A percentile compares a stretch with the other conserved stretches of the same genome.
These are phyloP conservation scores for Orchesella flavescens DNA, from an alignment of 2,888 invertebrate species.

Conservation along the genomic window DNA sequence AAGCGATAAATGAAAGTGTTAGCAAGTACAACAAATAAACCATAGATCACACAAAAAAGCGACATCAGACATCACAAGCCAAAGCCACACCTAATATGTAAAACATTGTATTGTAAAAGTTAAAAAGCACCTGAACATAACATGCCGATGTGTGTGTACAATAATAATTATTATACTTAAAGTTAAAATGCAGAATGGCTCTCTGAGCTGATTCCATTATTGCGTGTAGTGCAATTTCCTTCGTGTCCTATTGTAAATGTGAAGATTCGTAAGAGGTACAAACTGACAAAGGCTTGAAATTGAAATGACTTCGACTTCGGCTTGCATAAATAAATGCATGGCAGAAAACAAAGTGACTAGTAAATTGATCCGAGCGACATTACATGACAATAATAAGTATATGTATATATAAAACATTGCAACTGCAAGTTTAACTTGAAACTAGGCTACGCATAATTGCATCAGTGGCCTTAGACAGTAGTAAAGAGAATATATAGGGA, in stretches of 20 bases:
- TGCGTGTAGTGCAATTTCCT: no score
- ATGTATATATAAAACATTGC: not conserved
- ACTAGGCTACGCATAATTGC: conserved; percentile 63
- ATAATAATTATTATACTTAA: not conserved
- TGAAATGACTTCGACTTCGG: no score
- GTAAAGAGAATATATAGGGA: conserved; percentile 18
- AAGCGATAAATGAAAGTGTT: conserved; percentile 40
- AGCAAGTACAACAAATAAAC: conserved; percentile 12
- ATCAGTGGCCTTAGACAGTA: conserved; percentile 49
- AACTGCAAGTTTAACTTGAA: conserved; percentile 42
- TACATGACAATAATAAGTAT: not conserved
- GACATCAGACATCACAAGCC: no score
- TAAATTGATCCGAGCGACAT: no score
- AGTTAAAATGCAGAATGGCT: not conserved
- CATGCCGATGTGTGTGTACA: not conserved
- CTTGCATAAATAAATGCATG: no score
- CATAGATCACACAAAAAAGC: not conserved
- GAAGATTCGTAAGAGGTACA: no score
- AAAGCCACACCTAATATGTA: no score
- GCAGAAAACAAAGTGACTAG: no score
- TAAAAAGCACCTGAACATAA: not conserved
- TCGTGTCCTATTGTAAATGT: no score
- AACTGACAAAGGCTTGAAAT: no score
- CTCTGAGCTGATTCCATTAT: no score
- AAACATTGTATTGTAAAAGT: no score